These are phyloP conservation scores for Calephelis virginiensis DNA, from an alignment of 1,140 invertebrate genomes.

Conservation along the genomic window DNA sequence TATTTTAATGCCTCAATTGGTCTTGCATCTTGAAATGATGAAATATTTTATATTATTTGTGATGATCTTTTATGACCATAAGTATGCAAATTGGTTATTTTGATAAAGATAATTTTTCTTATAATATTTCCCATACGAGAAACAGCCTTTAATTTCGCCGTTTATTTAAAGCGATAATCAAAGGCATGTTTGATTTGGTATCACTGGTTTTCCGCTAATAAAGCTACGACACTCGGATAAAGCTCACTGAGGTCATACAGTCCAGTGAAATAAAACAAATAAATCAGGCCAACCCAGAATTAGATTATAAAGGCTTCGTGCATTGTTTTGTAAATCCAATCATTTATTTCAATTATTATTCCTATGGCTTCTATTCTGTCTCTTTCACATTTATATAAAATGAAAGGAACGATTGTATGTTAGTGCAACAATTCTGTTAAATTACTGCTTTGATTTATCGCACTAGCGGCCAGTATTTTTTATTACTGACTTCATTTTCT, in stretches of 20 bases:
- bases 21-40: no score
- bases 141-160: neutral
- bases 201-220: conserved; percentile 10
- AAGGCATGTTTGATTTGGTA: conserved; percentile 3
- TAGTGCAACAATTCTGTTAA: conserved; percentile 4
- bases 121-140: no score
- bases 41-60: no score
- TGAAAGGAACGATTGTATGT: conserved; percentile 13
- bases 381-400: conserved; percentile 5
- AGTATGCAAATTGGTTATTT: no score
- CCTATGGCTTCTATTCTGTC: conserved; percentile 31
- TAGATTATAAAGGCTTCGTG: conserved; percentile 32
- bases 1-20: no score
- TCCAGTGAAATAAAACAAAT: conserved; percentile 18
- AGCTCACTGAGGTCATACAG: neutral
- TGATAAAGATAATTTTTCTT: no score
- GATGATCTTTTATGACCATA: no score
- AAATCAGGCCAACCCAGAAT: conserved; percentile 30
- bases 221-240: conserved; percentile 7
- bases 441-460: no score
- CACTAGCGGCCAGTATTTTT: no score
- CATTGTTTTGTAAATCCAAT: conserved; percentile 34
- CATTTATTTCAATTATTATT: conserved; percentile 41
- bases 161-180: neutral
- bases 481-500: no score